Evolutionary conservation across 2,797 vertebrate species (phyloP).

Genomic region (Sciurus carolinensis): DNA sequence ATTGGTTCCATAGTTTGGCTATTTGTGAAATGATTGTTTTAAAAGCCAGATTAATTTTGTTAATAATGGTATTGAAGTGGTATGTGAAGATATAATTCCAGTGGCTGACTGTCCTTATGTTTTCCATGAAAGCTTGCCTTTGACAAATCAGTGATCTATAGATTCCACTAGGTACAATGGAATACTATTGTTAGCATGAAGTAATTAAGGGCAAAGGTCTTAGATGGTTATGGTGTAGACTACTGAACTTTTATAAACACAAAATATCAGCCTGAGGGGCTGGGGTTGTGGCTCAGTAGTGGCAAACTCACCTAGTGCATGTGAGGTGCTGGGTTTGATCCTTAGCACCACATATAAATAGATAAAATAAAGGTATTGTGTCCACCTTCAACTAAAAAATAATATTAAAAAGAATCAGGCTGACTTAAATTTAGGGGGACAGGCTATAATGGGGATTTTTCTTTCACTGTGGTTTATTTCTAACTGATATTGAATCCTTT

Average conservation of each 20-base stretch:
- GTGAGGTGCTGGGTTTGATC: too few relatives aligned
- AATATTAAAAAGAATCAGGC: too few relatives aligned
- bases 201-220: constrained; percentile 31
- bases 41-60: constrained; percentile 16
- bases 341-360: too few relatives aligned
- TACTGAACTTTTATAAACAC: not conserved
- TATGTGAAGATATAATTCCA: not conserved
- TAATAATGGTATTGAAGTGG: not conserved
- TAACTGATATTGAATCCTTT: constrained; percentile 77
- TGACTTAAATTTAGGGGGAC: constrained; percentile 44
- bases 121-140: not conserved
- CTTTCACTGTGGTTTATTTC: constrained; percentile 83
- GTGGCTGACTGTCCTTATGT: not conserved
- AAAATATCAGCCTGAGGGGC: not conserved
- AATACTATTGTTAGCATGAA: not conserved
- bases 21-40: not conserved
- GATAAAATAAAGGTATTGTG: too few relatives aligned
- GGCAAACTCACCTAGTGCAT: too few relatives aligned
- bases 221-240: not conserved
- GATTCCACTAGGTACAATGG: not conserved
- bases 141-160: not conserved
- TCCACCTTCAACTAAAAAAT: too few relatives aligned
- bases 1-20: too few relatives aligned
- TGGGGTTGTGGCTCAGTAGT: too few relatives aligned
- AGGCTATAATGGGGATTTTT: not conserved